Conservation (phyloP, 2,797 vertebrate species). For the Denticeps clupeoides region DNA sequence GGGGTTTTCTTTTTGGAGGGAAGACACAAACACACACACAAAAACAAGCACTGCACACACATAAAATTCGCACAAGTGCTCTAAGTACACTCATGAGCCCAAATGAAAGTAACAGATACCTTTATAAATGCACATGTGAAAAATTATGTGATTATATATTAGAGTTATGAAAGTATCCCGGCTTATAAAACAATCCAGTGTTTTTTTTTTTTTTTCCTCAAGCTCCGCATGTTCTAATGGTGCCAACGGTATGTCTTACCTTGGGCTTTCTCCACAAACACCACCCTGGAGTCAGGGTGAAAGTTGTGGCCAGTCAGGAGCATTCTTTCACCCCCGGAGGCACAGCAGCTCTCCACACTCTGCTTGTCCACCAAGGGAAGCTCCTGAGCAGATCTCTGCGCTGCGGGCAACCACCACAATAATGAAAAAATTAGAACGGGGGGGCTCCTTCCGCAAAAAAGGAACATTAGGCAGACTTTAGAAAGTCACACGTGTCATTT, state of each 20-base stretch:
- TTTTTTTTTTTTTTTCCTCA: conserved; percentile 22
- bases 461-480: no score
- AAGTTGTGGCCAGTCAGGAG: conserved; percentile 90
- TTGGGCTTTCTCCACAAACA: conserved; percentile 98
- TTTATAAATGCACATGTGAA: no score
- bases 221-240: conserved; percentile 2
- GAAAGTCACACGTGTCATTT: no score
- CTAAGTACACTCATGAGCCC: no score
- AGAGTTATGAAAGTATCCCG: no score
- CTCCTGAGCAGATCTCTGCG: conserved; percentile 96
- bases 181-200: no score
- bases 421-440: no score
- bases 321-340: conserved; percentile 83
- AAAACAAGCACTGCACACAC: neutral
- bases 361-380: conserved; percentile 96
- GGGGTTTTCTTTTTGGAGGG: conserved; percentile 49
- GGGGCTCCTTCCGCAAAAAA: no score
- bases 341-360: conserved; percentile 75
- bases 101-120: no score
- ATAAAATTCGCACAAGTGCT: no score
- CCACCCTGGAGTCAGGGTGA: conserved; percentile 91
- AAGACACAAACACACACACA: conserved; percentile 16
- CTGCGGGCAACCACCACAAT: no score
- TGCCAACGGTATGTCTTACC: conserved; percentile 53
- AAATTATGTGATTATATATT: no score